phyloP scores from a whole-genome alignment of 64 coral and sea anemone genomes.

The Porites australiensis region DNA sequence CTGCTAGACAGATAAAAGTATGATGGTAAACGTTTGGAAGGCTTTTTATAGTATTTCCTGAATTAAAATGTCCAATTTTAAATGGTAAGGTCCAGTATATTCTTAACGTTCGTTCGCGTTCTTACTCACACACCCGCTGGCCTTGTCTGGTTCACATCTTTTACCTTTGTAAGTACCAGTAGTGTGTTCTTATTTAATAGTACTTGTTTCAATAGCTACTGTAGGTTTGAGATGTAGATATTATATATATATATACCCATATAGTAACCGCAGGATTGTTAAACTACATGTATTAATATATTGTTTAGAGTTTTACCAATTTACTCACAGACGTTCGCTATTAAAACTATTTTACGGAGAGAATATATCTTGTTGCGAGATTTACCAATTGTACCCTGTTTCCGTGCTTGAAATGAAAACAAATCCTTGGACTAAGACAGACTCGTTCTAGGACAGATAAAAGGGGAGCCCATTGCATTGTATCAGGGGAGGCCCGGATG shows the following conservation, averaged over 20 bases:
- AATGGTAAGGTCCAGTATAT: background rate
- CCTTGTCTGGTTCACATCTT: background rate
- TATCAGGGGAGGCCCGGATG: no score
- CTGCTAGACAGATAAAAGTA: background rate
- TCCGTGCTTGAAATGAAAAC: no score
- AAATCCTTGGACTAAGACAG: no score
- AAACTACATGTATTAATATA: conserved; percentile 10
- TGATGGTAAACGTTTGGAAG: background rate
- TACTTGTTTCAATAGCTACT: no score
- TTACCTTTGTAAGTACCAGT: background rate
- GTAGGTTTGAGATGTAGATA: background rate
- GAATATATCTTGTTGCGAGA: background rate
- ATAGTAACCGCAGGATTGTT: background rate
- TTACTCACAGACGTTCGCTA: conserved; percentile 4
- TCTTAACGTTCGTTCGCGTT: background rate
- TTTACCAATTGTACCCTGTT: no score
- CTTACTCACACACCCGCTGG: background rate
- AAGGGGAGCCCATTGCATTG: no score
- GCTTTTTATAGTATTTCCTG: background rate
- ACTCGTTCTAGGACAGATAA: no score
- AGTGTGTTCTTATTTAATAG: background rate
- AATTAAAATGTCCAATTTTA: background rate
- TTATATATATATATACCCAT: background rate
- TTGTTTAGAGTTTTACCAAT: conserved; percentile 10
- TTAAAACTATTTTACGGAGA: conserved; percentile 52